Conservation (phyloP, 2,113 vertebrate species). For the Salminus brasiliensis region DNA sequence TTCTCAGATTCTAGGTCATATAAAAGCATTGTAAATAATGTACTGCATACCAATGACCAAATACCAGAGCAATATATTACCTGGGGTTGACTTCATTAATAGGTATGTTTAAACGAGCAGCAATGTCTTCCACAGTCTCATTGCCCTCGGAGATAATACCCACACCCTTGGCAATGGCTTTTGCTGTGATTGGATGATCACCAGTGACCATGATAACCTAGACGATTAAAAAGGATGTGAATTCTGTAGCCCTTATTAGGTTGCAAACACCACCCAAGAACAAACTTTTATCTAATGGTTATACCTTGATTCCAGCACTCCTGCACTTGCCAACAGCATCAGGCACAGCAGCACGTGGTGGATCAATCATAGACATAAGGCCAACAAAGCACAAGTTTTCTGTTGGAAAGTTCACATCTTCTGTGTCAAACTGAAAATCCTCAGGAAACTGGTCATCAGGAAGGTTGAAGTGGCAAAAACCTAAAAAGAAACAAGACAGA, state of each 20-base stretch:
- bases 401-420: conserved; percentile 89
- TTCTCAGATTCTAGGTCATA: too few species aligned
- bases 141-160: conserved; percentile 96
- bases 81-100: conserved; percentile 92
- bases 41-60: not conserved
- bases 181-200: conserved; percentile 95
- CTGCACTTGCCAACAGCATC: conserved; percentile 93
- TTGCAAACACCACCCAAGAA: not conserved
- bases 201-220: conserved; percentile 97
- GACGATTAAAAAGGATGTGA: not conserved
- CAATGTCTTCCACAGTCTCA: conserved; percentile 93
- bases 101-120: conserved; percentile 90
- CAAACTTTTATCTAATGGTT: too few species aligned
- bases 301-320: conserved; percentile 92
- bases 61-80: conserved; percentile 62
- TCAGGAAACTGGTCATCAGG: conserved; percentile 85
- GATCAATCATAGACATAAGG: conserved; percentile 95
- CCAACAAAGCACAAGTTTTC: conserved; percentile 90
- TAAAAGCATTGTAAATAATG: too few species aligned
- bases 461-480: conserved; percentile 86
- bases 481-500: conserved; percentile 59
- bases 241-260: not conserved
- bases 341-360: conserved; percentile 85
- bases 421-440: conserved; percentile 84
- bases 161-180: conserved; percentile 93